A percentile compares a stretch with the other conserved stretches of the same genome.
These are phyloP conservation scores for Drosophila fulvimacula DNA, from an alignment of 2,888 invertebrate species.

Conservation along the genomic window DNA sequence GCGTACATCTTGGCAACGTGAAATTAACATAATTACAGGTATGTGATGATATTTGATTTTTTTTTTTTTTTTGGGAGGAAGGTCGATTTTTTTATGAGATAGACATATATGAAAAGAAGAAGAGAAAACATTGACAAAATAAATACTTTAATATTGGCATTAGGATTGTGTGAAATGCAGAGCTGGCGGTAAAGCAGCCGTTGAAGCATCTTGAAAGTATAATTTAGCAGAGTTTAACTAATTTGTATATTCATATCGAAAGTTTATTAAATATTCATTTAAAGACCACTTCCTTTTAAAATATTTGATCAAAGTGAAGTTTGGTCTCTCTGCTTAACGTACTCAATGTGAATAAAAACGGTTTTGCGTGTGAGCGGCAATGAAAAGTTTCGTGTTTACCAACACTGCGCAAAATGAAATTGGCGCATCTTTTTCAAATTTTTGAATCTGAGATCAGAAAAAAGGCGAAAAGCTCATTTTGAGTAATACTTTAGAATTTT, in stretches of 20 bases:
- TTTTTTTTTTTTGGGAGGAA: constrained; percentile 14
- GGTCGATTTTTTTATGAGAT: constrained; percentile 37
- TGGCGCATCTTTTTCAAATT: neutral
- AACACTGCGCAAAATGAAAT: neutral
- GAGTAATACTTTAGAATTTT: neutral
- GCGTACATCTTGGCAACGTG: constrained; percentile 75
- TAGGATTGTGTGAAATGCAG: constrained; percentile 11
- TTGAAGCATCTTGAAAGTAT: constrained; percentile 1
- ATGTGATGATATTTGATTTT: constrained; percentile 33
- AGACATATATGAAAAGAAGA: constrained; percentile 63
- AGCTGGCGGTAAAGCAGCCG: constrained; percentile 33
- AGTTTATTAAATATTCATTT: too few species aligned
- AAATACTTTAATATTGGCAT: constrained; percentile 36
- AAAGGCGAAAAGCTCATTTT: neutral
- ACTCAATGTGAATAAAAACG: neutral
- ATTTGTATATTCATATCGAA: neutral
- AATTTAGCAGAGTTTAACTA: neutral
- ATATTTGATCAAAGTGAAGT: neutral
- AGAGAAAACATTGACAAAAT: constrained; percentile 55
- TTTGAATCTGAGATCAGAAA: neutral
- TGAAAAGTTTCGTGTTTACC: neutral
- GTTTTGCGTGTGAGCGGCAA: too few species aligned
- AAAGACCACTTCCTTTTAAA: neutral
- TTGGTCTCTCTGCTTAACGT: neutral
- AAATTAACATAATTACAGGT: constrained; percentile 23